phyloP scores from a whole-genome alignment of 2,797 vertebrate species.

The Discoglossus pictus region DNA sequence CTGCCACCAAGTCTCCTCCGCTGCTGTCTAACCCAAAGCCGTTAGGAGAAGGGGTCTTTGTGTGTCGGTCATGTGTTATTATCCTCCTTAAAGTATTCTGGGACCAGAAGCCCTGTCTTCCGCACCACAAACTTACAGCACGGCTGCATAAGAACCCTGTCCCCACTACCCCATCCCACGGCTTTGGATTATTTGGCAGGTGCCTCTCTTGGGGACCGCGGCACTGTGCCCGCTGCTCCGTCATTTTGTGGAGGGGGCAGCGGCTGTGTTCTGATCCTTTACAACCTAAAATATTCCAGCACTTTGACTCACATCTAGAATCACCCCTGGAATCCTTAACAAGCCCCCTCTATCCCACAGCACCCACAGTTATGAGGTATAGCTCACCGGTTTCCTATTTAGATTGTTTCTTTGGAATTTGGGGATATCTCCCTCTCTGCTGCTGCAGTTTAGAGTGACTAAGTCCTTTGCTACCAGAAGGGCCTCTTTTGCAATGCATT shows the following conservation, averaged over 20 bases:
- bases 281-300: constrained; percentile 47
- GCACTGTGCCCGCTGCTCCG: constrained; percentile 46
- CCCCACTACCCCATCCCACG: constrained; percentile 48
- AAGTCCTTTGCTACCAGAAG: constrained; percentile 27
- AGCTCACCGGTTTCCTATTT: neutral
- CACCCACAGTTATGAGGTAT: constrained; percentile 31
- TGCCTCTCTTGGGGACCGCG: constrained; percentile 44
- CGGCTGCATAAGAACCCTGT: constrained; percentile 33
- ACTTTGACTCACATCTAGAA: constrained; percentile 51
- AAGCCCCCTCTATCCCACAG: constrained; percentile 4
- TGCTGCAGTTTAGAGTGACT: constrained; percentile 29
- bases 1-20: constrained; percentile 40
- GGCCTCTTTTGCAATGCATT: neutral
- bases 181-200: constrained; percentile 77
- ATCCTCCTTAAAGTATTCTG: constrained; percentile 21
- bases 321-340: constrained; percentile 12
- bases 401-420: constrained; percentile 17
- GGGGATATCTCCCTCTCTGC: constrained; percentile 30
- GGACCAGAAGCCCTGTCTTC: constrained; percentile 51
- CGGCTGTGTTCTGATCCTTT: constrained; percentile 48
- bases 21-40: constrained; percentile 48
- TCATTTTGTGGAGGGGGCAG: constrained; percentile 32
- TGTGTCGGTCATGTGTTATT: constrained; percentile 15
- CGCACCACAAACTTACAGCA: constrained; percentile 29
- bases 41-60: constrained; percentile 10